Base-by-base conservation (phyloP, 2,113 vertebrate genomes). In the Cacatua alba region DNA sequence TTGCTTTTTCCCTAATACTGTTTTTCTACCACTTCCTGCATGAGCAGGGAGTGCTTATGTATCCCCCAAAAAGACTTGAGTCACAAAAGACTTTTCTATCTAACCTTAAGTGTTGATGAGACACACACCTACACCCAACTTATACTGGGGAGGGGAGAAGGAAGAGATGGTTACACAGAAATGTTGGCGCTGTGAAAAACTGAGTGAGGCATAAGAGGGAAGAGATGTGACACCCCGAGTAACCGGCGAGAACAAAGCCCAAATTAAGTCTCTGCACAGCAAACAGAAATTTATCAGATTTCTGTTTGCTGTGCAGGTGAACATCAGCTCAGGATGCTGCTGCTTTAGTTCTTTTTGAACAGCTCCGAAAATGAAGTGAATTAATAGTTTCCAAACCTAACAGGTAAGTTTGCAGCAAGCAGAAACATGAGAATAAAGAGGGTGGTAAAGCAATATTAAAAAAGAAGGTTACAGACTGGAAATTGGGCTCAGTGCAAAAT, bases 381-480 rank as follows among this genome's bases (percentile, higher is more conserved):
- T 97, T 89, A 75, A 85, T 60, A 75, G 76, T 72, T 95, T 95
- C 84, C 91, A 97, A 95, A 85, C 37, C 35, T 94, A 94, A 31
- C 80, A 97, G 93, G 85, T 97, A 97, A 71, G 62, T 81, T 65
- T 94, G 39, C 48, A 94, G 82, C 67, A 94, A 74, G 76, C 67
- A 96, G 95, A 96, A 97, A 95, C 79, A 93, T 31, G 76, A 95
- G 94, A 93, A 90, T 89, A 77, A 93, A 94, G 77, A 89, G 25
- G 63, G 69, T 86, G 77, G 92, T 95, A 94, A 95, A 96, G 85
- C 86, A 96, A 91, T 96, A 95, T 84, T 95, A 49, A 90, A 90
- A 94, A 95, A 94, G 77, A 96, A 96, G 86, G 95, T 94, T 96
- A 94, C 93, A 94, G 93, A 82, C 88, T 97, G 93, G 95, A 97